Conservation (phyloP, 2,888 invertebrate genomes). For the Ashinkailepas kermadecensis region DNA sequence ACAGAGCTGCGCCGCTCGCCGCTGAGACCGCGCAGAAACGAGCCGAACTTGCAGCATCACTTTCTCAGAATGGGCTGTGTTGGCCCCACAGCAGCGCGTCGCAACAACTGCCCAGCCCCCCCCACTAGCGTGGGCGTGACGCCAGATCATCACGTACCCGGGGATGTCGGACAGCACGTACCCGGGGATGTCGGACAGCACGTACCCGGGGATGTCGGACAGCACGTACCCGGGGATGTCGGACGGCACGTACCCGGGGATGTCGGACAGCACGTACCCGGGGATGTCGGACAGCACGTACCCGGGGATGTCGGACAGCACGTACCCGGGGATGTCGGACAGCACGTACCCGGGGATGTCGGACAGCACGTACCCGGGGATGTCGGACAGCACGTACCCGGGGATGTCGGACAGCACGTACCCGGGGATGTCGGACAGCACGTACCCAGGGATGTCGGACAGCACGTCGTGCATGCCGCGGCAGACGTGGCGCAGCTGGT, state of each 20-base stretch:
- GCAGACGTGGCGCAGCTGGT: constrained; percentile 53
- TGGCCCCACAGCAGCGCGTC: no score
- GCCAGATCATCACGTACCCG: constrained; percentile 33
- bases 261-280: constrained; percentile 42
- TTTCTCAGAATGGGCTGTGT: no score
- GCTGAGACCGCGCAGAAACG: no score
- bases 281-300: constrained; percentile 43
- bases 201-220: constrained; percentile 41
- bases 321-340: constrained; percentile 41
- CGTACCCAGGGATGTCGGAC: constrained; percentile 40
- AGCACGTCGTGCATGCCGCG: constrained; percentile 51
- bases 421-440: no score
- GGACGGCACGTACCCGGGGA: constrained; percentile 43
- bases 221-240: constrained; percentile 43
- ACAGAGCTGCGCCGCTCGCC: no score
- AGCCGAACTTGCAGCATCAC: no score
- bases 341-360: constrained; percentile 43
- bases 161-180: constrained; percentile 43
- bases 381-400: constrained; percentile 42
- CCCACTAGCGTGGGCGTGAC: no score
- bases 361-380: constrained; percentile 43
- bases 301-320: constrained; percentile 42
- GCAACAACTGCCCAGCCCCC: no score
- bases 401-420: constrained; percentile 42
- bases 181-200: constrained; percentile 42